These are phyloP conservation scores for Drosophila albomicans DNA, from an alignment of 1,140 invertebrate species.

Conservation along the genomic window DNA sequence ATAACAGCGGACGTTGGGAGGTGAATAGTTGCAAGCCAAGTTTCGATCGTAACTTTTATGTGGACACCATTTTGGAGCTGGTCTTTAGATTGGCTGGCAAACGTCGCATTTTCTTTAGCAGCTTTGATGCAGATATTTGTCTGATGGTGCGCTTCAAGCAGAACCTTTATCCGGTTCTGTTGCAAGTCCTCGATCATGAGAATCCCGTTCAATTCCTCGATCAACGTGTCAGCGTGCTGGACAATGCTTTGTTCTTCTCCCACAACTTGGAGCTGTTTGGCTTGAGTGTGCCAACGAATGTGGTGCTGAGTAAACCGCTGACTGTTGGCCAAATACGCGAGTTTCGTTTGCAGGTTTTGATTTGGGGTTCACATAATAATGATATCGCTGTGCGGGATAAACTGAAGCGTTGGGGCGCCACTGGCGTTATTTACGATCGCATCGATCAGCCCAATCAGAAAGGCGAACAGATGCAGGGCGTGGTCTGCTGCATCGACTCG, in stretches of 20 bases:
- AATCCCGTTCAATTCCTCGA: slow-evolving; percentile 93
- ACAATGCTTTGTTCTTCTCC: slow-evolving; percentile 91
- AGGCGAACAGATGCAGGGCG: slow-evolving; percentile 40
- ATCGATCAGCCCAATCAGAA: slow-evolving; percentile 55
- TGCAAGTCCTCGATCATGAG: slow-evolving; percentile 92
- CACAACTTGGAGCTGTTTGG: slow-evolving; percentile 92
- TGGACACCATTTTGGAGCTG: slow-evolving; percentile 91
- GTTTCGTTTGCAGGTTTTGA: slow-evolving; percentile 17
- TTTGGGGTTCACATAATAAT: slow-evolving; percentile 28
- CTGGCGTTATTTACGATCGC: slow-evolving; percentile 60
- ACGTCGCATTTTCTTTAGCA: slow-evolving; percentile 94
- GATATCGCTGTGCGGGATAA: neutral
- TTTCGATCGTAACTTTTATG: slow-evolving; percentile 94
- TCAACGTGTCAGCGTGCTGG: slow-evolving; percentile 90
- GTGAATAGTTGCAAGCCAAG: slow-evolving; percentile 88
- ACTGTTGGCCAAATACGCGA: slow-evolving; percentile 83
- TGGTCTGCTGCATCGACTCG: slow-evolving; percentile 56
- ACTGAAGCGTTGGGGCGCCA: slow-evolving; percentile 31
- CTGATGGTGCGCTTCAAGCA: slow-evolving; percentile 96
- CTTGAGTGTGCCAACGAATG: slow-evolving; percentile 94
- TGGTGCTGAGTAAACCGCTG: slow-evolving; percentile 91
- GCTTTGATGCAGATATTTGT: slow-evolving; percentile 97
- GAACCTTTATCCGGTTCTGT: slow-evolving; percentile 96
- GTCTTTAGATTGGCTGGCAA: slow-evolving; percentile 90
- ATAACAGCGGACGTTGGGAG: slow-evolving; percentile 91